Conservation (phyloP, 1,140 invertebrate species). For the Myzus persicae region DNA sequence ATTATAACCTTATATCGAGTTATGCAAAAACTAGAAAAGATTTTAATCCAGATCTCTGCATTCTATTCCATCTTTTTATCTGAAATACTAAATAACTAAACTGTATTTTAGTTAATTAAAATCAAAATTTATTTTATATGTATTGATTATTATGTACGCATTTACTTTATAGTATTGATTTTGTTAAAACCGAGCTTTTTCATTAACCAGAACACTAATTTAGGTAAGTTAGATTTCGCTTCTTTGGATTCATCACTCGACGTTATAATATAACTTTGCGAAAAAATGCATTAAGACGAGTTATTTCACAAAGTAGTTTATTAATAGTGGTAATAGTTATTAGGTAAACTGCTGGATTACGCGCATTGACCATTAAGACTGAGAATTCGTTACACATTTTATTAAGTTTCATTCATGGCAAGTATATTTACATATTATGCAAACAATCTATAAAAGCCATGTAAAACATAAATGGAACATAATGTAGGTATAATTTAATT, state of each 20-base stretch:
- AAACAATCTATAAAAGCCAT: neutral
- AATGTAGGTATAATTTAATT: neutral
- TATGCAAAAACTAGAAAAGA: neutral
- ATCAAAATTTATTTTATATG: no score
- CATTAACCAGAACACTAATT: no score
- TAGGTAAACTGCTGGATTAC: neutral
- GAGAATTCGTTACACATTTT: neutral
- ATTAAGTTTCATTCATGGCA: neutral
- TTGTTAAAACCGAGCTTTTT: no score
- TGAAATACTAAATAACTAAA: no score
- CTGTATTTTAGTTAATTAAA: no score
- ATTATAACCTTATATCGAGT: neutral
- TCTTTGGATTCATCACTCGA: neutral
- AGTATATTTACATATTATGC: neutral
- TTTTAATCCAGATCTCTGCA: neutral
- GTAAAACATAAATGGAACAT: neutral
- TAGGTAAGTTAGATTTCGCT: neutral
- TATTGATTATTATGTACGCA: no score
- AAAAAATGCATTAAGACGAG: neutral
- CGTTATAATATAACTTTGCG: neutral
- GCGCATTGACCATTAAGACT: neutral
- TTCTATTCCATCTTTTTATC: neutral
- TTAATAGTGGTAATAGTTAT: neutral
- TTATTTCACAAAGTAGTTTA: neutral
- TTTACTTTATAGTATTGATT: no score